Conservation (phyloP, 2,888 invertebrate species). For the Drosophila flavopinicola region DNA sequence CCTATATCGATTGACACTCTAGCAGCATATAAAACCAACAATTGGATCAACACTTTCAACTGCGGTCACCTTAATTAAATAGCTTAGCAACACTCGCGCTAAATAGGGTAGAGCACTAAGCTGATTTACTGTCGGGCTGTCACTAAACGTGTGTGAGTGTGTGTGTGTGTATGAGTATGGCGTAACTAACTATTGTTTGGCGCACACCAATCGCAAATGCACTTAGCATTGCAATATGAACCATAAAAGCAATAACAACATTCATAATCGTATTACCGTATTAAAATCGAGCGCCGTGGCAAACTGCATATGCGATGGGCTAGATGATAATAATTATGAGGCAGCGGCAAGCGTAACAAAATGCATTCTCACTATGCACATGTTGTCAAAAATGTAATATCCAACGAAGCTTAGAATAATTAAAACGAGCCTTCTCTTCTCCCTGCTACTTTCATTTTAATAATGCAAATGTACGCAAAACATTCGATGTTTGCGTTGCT, state of each 20-base stretch:
- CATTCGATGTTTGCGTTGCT: not conserved
- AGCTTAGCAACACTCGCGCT: too few species aligned
- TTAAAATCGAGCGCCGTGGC: conserved; percentile 13
- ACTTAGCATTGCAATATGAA: conserved; percentile 31
- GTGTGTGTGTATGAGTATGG: not conserved
- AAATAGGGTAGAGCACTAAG: not conserved
- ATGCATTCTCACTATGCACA: conserved; percentile 36
- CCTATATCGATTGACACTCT: too few species aligned
- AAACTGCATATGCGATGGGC: conserved; percentile 16
- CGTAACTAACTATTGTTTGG: conserved; percentile 36
- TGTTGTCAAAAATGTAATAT: conserved; percentile 27
- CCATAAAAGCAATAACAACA: conserved; percentile 29
- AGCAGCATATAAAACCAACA: too few species aligned
- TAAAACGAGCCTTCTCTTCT: conserved; percentile 4
- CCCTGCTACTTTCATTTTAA: not conserved
- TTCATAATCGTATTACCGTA: conserved; percentile 54
- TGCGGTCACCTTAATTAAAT: too few species aligned
- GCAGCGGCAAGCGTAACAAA: conserved; percentile 15
- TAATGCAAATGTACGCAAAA: conserved; percentile 18
- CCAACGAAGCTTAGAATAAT: conserved; percentile 25
- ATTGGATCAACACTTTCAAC: too few species aligned
- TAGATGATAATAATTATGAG: conserved; percentile 32
- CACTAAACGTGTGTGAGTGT: not conserved
- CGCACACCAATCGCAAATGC: conserved; percentile 25
- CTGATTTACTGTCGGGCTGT: conserved; percentile 9